Conservation (phyloP, 2,888 invertebrate genomes). For the Cataglyphis rosenhaueri region DNA sequence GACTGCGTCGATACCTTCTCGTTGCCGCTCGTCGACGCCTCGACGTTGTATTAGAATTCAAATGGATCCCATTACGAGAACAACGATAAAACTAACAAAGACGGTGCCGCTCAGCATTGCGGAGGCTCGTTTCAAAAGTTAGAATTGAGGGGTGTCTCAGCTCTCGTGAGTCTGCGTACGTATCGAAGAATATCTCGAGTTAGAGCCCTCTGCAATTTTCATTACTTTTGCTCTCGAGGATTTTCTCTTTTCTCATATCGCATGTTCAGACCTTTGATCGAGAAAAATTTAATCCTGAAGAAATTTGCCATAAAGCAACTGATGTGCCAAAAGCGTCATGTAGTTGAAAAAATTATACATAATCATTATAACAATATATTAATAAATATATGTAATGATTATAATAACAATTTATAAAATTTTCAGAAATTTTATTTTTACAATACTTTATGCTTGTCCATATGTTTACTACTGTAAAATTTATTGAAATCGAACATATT, state of each 20-base stretch:
- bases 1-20: slow-evolving; percentile 66
- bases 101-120: slow-evolving; percentile 69
- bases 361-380: neutral
- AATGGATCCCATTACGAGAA: slow-evolving; percentile 79
- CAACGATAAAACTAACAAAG: slow-evolving; percentile 81
- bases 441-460: neutral
- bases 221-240: slow-evolving; percentile 62
- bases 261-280: slow-evolving; percentile 18
- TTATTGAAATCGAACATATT: neutral
- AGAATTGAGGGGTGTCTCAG: slow-evolving; percentile 75
- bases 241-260: slow-evolving; percentile 37
- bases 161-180: slow-evolving; percentile 40
- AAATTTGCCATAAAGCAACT: neutral
- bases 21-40: slow-evolving; percentile 73
- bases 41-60: slow-evolving; percentile 78
- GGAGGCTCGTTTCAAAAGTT: slow-evolving; percentile 77
- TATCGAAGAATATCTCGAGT: slow-evolving; percentile 52
- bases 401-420: neutral
- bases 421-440: neutral
- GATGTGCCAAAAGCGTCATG: neutral
- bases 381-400: neutral
- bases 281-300: neutral
- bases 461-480: neutral
- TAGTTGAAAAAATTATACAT: neutral
- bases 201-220: slow-evolving; percentile 63